Evolutionary conservation across 2,797 vertebrate species (phyloP).

Genomic region (Hydrolagus colliei): DNA sequence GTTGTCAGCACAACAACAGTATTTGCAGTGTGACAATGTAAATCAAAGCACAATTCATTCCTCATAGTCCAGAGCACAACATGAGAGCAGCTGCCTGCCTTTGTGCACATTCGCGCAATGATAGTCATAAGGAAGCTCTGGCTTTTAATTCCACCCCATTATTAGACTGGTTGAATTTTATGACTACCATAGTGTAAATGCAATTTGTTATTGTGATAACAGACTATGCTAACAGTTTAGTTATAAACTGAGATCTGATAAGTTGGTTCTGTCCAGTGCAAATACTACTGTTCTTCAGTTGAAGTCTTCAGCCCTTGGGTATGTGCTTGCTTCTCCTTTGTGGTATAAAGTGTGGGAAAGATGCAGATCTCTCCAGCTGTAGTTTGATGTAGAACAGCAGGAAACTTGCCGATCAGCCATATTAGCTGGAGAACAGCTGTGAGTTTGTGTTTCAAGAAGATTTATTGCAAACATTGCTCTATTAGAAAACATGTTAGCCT

Average conservation of each 20-base stretch:
- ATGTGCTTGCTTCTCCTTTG: not conserved
- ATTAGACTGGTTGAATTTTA: too few relatives aligned
- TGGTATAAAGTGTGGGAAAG: not conserved
- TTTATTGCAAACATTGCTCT: conserved; percentile 13
- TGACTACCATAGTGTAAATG: too few relatives aligned
- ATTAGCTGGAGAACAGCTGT: not conserved
- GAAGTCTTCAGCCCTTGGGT: too few relatives aligned
- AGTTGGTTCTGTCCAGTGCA: not conserved
- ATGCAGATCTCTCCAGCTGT: not conserved
- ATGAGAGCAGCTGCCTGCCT: too few relatives aligned
- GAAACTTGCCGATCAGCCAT: not conserved
- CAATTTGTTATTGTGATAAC: too few relatives aligned
- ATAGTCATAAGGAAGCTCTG: too few relatives aligned
- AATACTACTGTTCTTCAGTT: not conserved
- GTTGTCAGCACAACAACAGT: too few relatives aligned
- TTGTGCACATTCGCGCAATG: too few relatives aligned
- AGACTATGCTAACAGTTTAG: not conserved
- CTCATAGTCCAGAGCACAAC: too few relatives aligned
- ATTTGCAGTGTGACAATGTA: too few relatives aligned
- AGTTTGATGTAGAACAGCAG: not conserved
- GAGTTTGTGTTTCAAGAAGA: not conserved
- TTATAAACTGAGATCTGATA: not conserved
- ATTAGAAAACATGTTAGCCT: not conserved
- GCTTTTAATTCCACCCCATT: too few relatives aligned
- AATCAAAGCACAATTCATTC: too few relatives aligned